These are phyloP conservation scores for Conops quadrifasciatus DNA, from an alignment of 2,888 invertebrate genomes.

Conservation along the genomic window DNA sequence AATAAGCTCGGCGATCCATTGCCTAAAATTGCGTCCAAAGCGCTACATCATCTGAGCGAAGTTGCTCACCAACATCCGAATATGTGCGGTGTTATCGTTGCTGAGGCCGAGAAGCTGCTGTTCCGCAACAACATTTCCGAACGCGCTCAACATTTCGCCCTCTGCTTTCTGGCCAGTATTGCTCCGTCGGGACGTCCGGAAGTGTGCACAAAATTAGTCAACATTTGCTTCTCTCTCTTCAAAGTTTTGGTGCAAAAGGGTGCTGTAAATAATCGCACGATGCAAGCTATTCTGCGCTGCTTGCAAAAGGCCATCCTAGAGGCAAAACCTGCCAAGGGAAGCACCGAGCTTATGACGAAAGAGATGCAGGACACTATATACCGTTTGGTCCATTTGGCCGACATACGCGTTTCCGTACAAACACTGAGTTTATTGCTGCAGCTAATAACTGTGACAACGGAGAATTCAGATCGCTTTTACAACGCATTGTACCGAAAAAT, in stretches of 20 bases:
- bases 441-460: conserved; percentile 56
- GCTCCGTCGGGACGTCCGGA: conserved; percentile 76
- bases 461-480: conserved; percentile 72
- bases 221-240: conserved; percentile 95
- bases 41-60: conserved; percentile 84
- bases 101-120: conserved; percentile 89
- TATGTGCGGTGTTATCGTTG: conserved; percentile 88
- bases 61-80: conserved; percentile 85
- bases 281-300: conserved; percentile 83
- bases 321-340: conserved; percentile 56
- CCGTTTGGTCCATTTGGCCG: conserved; percentile 81
- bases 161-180: conserved; percentile 91
- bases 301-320: conserved; percentile 75
- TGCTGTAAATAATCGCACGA: conserved; percentile 83
- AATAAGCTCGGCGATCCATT: conserved; percentile 96
- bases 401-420: conserved; percentile 74
- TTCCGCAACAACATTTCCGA: conserved; percentile 87
- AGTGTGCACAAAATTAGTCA: conserved; percentile 84
- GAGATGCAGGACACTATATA: conserved; percentile 75
- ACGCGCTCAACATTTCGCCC: conserved; percentile 90
- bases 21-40: conserved; percentile 84
- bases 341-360: conserved; percentile 57
- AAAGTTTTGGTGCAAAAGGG: conserved; percentile 86
- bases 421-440: conserved; percentile 62
- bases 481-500: conserved; percentile 89